These are phyloP conservation scores for Buphagus erythrorhynchus DNA, from an alignment of 2,797 vertebrate genomes.

Conservation along the genomic window DNA sequence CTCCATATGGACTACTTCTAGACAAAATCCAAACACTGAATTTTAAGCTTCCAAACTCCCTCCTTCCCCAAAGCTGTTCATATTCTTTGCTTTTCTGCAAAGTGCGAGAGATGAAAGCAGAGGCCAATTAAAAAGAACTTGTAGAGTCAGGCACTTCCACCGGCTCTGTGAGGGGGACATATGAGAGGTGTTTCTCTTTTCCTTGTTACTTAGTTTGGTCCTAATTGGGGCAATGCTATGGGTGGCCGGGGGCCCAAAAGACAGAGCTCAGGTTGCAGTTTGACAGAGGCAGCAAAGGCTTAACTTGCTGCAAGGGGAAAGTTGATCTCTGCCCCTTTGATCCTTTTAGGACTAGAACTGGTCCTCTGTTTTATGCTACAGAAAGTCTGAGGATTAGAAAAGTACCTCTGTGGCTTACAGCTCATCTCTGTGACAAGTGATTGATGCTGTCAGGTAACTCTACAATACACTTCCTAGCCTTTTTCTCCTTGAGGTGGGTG, in stretches of 20 bases:
- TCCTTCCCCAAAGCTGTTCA: background rate
- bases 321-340: background rate
- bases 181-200: constrained; percentile 3
- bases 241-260: background rate
- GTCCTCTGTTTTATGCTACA: background rate
- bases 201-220: background rate
- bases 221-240: constrained; percentile 13
- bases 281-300: background rate
- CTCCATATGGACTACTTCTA: background rate
- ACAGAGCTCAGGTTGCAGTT: constrained; percentile 3
- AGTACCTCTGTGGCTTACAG: background rate
- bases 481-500: background rate
- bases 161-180: background rate
- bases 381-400: background rate
- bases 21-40: background rate
- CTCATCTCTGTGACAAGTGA: background rate
- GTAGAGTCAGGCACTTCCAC: background rate
- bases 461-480: background rate
- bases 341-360: background rate
- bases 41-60: background rate
- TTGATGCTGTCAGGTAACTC: background rate
- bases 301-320: background rate
- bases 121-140: background rate
- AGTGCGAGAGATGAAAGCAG: background rate
- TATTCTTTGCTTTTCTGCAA: background rate